Evolutionary conservation across 2,113 vertebrate genomes (phyloP), one percentile per base, ranked within the genome.

Genomic region (Trichomycterus rosablanca): DNA sequence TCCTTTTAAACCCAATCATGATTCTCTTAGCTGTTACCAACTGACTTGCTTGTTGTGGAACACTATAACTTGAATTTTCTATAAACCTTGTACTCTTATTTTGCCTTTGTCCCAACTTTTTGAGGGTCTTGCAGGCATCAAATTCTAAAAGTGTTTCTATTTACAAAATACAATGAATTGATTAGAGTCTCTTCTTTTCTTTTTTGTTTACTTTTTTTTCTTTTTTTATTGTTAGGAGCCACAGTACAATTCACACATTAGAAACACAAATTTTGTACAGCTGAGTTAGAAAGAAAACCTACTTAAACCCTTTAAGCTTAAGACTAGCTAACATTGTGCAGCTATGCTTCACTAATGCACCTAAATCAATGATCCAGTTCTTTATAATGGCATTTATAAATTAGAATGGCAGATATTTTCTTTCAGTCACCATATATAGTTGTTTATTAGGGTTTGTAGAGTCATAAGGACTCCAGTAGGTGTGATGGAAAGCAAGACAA

Each of bases 231-330:
- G 62, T 67, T 66, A 64, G 50, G 53, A 43, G 70, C 51, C 37
- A 51, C 59, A 67, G 42, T 64, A 77, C 72, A 77, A 62, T 69
- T 72, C 58, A 77, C 63, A 76, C 44, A 56, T 50, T 70, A 58
- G 37, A 51, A 67, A 74, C 66, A 74, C 52, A 74, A 54, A 66
- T 42, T 62, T 45, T 62, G 48, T 66, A 52, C 58, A 23, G 63
- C 55, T 68, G 30, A 37, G 30, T 44, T 19, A 59, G 40, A 59
- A 65, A 58, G 48, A 59, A 63, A 63, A 63, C 50, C 63, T 51
- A 63, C 26, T 46, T 44, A 48, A 63, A 72, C 48, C 46, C n/a
- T 44, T 45, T 32, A 32, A 28, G n/a, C 23, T 46, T 26, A 56
- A 48, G 39, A 26, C 40, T 6, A 20, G 53, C 42, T 56, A 48